A percentile compares a stretch with the other conserved stretches of the same genome.
phyloP scores from a whole-genome alignment of 2,113 vertebrate species.

The Triplophysa dalaica region DNA sequence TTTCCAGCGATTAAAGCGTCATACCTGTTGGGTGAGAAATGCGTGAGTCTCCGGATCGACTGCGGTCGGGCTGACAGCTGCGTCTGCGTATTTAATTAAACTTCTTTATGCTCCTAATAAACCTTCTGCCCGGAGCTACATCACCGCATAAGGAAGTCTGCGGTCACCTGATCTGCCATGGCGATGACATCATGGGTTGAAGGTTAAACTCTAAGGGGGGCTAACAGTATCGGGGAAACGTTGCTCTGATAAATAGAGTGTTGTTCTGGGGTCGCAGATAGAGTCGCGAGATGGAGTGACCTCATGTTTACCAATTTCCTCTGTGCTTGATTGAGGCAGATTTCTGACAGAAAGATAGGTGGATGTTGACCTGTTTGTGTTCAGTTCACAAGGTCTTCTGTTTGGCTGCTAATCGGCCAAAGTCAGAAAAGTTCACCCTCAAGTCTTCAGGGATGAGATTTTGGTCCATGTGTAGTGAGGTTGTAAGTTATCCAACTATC shows the following conservation, averaged over 20 bases:
- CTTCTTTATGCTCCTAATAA: slow-evolving; percentile 61
- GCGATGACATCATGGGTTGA: slow-evolving; percentile 68
- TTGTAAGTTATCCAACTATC: too few species aligned
- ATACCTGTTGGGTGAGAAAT: slow-evolving; percentile 27
- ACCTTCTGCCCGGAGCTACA: slow-evolving; percentile 53
- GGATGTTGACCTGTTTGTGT: too few species aligned
- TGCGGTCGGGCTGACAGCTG: background rate
- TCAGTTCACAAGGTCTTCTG: too few species aligned
- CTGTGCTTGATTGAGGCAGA: slow-evolving; percentile 49
- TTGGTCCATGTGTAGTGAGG: too few species aligned
- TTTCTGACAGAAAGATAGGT: slow-evolving; percentile 6
- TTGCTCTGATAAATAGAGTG: slow-evolving; percentile 56
- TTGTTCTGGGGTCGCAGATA: slow-evolving; percentile 51
- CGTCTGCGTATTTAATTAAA: slow-evolving; percentile 57
- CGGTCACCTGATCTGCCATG: slow-evolving; percentile 50
- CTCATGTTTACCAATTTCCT: slow-evolving; percentile 58
- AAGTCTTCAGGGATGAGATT: too few species aligned
- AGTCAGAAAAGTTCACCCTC: too few species aligned
- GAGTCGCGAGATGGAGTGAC: slow-evolving; percentile 47
- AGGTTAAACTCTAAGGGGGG: slow-evolving; percentile 61
- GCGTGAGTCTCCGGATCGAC: background rate
- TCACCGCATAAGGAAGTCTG: slow-evolving; percentile 49
- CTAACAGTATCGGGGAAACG: slow-evolving; percentile 19
- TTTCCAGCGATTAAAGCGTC: slow-evolving; percentile 34
- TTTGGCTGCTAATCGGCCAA: too few species aligned